Evolutionary conservation across 1,140 invertebrate genomes (phyloP), one percentile per base, ranked within the genome.

Genomic region (Tetramorium simillimum): DNA sequence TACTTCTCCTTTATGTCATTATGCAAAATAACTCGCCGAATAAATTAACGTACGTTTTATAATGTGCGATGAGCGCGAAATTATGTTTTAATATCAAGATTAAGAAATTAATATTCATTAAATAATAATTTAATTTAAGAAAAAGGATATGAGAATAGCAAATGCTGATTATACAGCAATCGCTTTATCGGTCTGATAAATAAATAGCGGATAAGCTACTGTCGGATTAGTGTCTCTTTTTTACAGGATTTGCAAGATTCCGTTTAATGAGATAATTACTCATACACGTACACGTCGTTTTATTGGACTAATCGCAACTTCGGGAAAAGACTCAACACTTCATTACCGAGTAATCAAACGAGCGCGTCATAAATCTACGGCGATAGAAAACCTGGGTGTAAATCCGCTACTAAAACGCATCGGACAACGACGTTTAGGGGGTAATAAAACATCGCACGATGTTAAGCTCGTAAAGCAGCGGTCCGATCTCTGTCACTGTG

Each of bases 391-490:
- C 21, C 53, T 18, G 18, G 16, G 21, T 73, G 69, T 75, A 84
- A 84, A 84, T 75, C 53, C 53, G 9, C 28, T 37, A 73, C 53
- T 62, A 84, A 84, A 84, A 84, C 28, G 40, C 18, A 14, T 12
- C 62, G 33, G 65, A 56, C 63, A 40, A 53, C 46, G 28, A 67
- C 46, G 60, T n/a, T 72, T 49, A 33, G 28, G 6, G 6, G 56
- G 40, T 43, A 84, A 84, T 84, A 84, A 84, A 84, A 56, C 58
- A 84, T 82, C 80, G 53, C 40, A 18, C 12, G 24, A 28, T 28
- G 53, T 84, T 73, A 75, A 62, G 53, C 67, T 73, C 40, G 24
- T 73, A 73, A 73, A 73, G 28, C 51, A 37, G n/a, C 12, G 24
- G 46, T 33, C 28, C 43, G 53, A 51, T 63, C n/a, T 58, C 53